These are phyloP conservation scores for Ptychodera flava DNA, from an alignment of 35 echinoderm and acorn worm genomes.

Conservation along the genomic window DNA sequence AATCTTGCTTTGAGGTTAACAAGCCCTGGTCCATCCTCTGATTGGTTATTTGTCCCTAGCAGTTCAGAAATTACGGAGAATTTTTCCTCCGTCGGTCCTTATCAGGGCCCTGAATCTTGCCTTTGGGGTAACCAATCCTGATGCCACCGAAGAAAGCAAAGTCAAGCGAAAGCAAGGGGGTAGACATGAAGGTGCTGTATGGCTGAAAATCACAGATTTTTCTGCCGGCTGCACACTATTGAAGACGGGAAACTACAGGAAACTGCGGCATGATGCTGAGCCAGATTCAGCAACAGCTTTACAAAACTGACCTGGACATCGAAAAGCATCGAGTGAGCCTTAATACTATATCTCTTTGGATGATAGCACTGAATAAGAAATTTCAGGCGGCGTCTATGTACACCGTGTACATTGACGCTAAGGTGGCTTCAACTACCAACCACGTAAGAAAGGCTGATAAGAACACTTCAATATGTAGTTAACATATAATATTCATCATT, in stretches of 20 bases:
- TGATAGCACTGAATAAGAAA: slow-evolving; percentile 8
- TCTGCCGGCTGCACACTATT: slow-evolving; percentile 50
- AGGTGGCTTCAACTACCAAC: slow-evolving; percentile 21
- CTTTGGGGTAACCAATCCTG: too few species aligned
- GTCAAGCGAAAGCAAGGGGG: too few species aligned
- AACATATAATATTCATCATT: slow-evolving; percentile 22
- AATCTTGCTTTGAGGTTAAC: too few species aligned
- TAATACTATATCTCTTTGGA: background rate
- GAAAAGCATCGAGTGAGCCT: background rate
- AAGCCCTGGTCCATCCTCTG: too few species aligned
- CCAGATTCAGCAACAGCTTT: slow-evolving; percentile 35
- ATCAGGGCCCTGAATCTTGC: too few species aligned
- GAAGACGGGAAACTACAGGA: slow-evolving; percentile 25
- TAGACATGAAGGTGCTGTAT: too few species aligned
- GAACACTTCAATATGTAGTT: slow-evolving; percentile 25
- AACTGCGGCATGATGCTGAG: slow-evolving; percentile 35
- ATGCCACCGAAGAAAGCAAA: too few species aligned
- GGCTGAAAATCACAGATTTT: too few species aligned
- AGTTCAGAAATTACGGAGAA: too few species aligned
- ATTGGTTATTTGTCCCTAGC: too few species aligned
- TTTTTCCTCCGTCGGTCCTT: too few species aligned
- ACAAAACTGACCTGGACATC: slow-evolving; percentile 17
- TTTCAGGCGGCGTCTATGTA: slow-evolving; percentile 2
- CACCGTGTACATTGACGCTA: slow-evolving; percentile 12
- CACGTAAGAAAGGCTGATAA: slow-evolving; percentile 23